Evolutionary conservation across 2,113 vertebrate genomes (phyloP).

Genomic region (Phocoena sinus): DNA sequence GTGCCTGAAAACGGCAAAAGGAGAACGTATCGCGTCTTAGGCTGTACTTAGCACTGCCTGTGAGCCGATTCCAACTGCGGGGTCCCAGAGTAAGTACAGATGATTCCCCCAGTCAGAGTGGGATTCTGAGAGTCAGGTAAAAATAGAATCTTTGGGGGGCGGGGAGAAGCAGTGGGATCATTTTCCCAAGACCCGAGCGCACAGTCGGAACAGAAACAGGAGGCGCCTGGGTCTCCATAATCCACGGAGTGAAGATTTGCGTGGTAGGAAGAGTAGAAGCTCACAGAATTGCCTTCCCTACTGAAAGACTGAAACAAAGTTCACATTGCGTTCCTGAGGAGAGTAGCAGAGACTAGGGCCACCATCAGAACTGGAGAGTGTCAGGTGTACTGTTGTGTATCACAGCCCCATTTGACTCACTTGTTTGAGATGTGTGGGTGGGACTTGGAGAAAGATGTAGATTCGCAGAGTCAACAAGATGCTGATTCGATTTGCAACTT

Average conservation of each 20-base stretch:
- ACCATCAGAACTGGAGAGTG: too few relatives aligned
- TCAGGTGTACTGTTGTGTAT: neutral
- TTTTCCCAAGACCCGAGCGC: neutral
- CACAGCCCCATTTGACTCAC: accelerated
- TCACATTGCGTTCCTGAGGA: neutral
- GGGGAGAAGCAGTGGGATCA: too few relatives aligned
- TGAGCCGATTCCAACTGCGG: neutral
- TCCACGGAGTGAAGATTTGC: accelerated
- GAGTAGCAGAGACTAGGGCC: neutral
- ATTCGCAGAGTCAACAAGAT: accelerated
- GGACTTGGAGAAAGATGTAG: accelerated
- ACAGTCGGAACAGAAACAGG: neutral
- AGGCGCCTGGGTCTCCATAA: too few relatives aligned
- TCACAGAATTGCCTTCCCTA: neutral
- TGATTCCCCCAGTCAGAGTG: neutral
- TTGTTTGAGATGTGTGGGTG: neutral
- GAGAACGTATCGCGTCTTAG: accelerated
- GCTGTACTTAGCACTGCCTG: neutral
- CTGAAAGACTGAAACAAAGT: neutral
- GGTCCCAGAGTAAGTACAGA: too few relatives aligned
- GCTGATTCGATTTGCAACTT: too few relatives aligned
- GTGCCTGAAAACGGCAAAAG: accelerated
- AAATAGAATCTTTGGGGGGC: neutral
- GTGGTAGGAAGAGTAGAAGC: accelerated
- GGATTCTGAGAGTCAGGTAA: neutral